phyloP scores from a whole-genome alignment of 2,113 vertebrate species.

The Apus apus region DNA sequence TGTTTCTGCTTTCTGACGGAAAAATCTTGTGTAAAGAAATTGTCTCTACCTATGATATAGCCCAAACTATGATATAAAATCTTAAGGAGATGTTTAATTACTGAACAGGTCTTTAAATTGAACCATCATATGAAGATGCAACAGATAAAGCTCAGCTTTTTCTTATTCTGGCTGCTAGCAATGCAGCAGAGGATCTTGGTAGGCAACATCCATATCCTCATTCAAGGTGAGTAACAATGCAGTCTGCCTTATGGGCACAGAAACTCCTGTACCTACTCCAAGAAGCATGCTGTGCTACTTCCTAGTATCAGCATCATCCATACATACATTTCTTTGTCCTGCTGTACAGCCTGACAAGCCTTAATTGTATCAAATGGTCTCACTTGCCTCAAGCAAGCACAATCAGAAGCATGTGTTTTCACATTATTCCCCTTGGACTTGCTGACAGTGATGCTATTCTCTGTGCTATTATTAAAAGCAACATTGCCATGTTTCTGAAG shows the following conservation, averaged over 20 bases:
- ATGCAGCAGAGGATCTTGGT: background rate
- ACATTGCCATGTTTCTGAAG: background rate
- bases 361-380: background rate
- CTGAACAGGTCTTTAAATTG: background rate
- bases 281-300: background rate
- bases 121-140: background rate
- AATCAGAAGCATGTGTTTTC: background rate
- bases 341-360: background rate
- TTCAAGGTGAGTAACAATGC: background rate
- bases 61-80: background rate
- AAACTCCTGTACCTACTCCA: background rate
- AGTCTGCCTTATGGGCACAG: background rate
- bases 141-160: background rate
- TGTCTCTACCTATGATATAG: background rate
- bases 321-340: background rate
- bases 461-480: background rate
- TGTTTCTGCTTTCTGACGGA: background rate
- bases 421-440: background rate
- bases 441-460: background rate
- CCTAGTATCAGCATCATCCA: background rate
- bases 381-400: background rate
- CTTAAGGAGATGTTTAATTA: background rate
- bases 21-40: background rate
- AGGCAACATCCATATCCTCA: background rate
- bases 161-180: background rate